Evolutionary conservation across 2,888 invertebrate species (phyloP).

Genomic region (Hirtodrosophila duncani): DNA sequence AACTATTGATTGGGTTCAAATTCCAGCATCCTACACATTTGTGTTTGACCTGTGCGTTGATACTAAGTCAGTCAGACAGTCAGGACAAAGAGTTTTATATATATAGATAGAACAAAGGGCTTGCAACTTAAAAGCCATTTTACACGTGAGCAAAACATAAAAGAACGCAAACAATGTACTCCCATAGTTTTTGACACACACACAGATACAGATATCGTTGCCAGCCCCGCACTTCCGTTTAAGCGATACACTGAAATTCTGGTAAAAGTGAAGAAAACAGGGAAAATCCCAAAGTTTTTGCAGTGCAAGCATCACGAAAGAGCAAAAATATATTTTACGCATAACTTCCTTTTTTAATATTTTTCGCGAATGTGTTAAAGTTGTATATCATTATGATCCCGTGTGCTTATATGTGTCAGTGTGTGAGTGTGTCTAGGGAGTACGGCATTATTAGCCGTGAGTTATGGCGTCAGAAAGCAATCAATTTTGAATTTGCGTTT

Average conservation of each 20-base stretch:
- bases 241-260: no score
- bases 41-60: no score
- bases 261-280: no score
- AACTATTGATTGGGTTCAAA: no score
- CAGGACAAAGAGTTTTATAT: no score
- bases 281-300: constrained; percentile 34
- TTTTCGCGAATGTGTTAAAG: no score
- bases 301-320: constrained; percentile 63
- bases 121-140: constrained; percentile 28
- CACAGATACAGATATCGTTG: constrained; percentile 2
- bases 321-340: constrained; percentile 30
- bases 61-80: no score
- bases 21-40: no score
- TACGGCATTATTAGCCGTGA: constrained; percentile 35
- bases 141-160: constrained; percentile 52
- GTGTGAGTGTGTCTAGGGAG: constrained; percentile 4
- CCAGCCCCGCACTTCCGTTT: constrained; percentile 60
- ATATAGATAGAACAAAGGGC: constrained; percentile 51
- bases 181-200: constrained; percentile 38
- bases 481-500: constrained; percentile 67
- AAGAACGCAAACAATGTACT: constrained; percentile 45
- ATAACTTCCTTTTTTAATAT: neutral
- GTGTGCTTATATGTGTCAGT: constrained; percentile 6
- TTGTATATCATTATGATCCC: no score
- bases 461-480: constrained; percentile 58